These are phyloP conservation scores for Acyrthosiphon pisum DNA, from an alignment of 1,140 invertebrate species.

Conservation along the genomic window DNA sequence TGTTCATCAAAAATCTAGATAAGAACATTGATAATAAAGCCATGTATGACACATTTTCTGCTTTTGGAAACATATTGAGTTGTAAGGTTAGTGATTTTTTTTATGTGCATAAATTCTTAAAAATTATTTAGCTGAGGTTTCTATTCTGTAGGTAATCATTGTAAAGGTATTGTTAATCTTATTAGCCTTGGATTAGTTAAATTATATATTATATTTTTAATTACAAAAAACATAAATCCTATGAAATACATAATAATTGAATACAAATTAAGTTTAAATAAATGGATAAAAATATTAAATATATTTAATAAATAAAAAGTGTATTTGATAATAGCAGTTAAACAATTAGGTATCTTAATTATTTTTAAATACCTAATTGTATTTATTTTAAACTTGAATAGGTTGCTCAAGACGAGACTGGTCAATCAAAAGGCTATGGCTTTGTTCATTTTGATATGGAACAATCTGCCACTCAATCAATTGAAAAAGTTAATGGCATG, in stretches of 20 bases:
- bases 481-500: conserved; percentile 97
- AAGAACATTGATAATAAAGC: too few species aligned
- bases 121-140: too few species aligned
- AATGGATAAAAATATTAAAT: not conserved
- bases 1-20: too few species aligned
- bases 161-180: not conserved
- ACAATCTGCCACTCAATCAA: conserved; percentile 96
- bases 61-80: too few species aligned
- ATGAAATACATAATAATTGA: not conserved
- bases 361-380: not conserved
- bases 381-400: conserved; percentile 48
- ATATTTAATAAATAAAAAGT: not conserved
- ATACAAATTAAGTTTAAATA: not conserved
- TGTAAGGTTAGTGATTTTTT: too few species aligned
- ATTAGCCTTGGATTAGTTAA: not conserved
- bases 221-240: not conserved
- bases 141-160: too few species aligned
- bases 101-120: too few species aligned
- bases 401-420: conserved; percentile 94
- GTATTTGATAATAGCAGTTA: not conserved
- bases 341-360: not conserved
- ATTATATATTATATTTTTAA: not conserved
- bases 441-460: conserved; percentile 99
- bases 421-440: conserved; percentile 96
- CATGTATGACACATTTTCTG: too few species aligned